Conservation (phyloP, 2,888 invertebrate species). For the Tachystola acroxantha region DNA sequence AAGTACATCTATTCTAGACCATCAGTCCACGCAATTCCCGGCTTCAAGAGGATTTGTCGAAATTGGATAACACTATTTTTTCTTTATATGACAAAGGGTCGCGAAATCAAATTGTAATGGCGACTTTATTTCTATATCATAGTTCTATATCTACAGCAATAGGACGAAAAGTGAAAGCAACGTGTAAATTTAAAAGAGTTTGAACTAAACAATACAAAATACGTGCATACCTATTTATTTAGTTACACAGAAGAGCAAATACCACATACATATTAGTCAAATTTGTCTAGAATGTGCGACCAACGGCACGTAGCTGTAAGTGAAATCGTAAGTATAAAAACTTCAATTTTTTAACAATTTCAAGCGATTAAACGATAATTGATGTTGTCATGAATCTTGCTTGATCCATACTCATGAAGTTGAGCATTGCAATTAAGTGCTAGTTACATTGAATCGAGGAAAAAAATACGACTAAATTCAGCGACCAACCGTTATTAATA, state of each 20-base stretch:
- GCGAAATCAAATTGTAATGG: too few relatives aligned
- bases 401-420: not conserved
- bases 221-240: not conserved
- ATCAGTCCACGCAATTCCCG: slow-evolving; percentile 21
- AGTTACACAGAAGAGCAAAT: not conserved
- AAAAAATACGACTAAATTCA: not conserved
- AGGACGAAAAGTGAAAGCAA: too few relatives aligned
- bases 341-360: slow-evolving; percentile 15
- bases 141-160: too few relatives aligned
- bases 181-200: too few relatives aligned
- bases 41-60: slow-evolving; percentile 38
- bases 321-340: slow-evolving; percentile 20
- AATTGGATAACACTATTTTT: slow-evolving; percentile 48
- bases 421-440: not conserved
- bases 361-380: slow-evolving; percentile 18
- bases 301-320: slow-evolving; percentile 4
- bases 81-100: slow-evolving; percentile 18
- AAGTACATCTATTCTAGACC: too few relatives aligned
- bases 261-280: not conserved
- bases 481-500: not conserved
- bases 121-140: too few relatives aligned
- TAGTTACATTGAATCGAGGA: not conserved
- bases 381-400: not conserved
- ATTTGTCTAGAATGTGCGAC: not conserved
- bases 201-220: too few relatives aligned